Base-by-base conservation (phyloP, 2,797 vertebrate species). In the Pangasius djambal region DNA sequence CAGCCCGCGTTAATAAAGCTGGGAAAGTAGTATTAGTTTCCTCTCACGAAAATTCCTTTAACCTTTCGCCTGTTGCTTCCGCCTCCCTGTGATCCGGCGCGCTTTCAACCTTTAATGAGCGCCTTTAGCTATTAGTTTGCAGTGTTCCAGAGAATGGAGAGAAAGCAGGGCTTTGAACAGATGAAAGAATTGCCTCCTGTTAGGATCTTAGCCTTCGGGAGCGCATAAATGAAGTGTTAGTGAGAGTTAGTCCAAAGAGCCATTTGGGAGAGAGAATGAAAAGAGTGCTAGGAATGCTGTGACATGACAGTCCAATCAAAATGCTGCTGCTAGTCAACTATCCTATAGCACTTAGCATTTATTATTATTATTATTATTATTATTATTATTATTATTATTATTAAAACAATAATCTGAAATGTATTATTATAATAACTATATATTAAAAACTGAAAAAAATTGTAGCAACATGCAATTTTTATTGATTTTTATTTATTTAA, bases 101-200 rank as follows among this genome's bases (percentile, higher is more conserved):
- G 3, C 75, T 86, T 72, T 86, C 20, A 87, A 20, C 44, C 77
- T 83, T 87, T 83, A 89, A 87, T 83, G 59, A 83, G 85, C 4
- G 40, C 31, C 72, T 83, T 75, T 57, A 44, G 28, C 40, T 25
- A 55, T 78, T 82, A 59, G 61, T 86, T 86, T 59, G 3, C 22
- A 59, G 86, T 3, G 10, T 86, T 78, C 22, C 2, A 28, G 55
- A 34, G 74, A 86, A 78, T 34, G 72, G 4, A n/a, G 44, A 28
- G 40, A 37, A 50, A 67, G 25, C 1, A 15, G 8, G 74, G 75
- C 59, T 86, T 75, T 75, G 50, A 83, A 48, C 28, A 82, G 82
- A 85, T 85, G n/a, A 84, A 67, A 67, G 28, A 59, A 13, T 10
- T 25, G 52, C 79, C 18, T 48, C 25, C 28, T 48, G 82, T 65